phyloP scores from a whole-genome alignment of 2,888 invertebrate genomes.

The Agonopterix arenella region DNA sequence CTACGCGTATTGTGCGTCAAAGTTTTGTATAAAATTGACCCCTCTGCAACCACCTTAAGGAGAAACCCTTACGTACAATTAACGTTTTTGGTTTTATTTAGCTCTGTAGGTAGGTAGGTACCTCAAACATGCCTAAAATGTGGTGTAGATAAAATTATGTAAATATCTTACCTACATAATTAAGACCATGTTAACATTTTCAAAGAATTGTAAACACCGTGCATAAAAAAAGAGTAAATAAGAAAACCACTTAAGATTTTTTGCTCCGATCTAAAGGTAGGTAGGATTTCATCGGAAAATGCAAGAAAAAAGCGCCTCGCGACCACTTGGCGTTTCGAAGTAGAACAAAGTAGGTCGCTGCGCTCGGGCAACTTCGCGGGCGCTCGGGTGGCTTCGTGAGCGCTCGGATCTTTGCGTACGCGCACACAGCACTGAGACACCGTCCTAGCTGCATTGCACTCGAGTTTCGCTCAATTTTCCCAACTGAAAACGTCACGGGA shows the following conservation, averaged over 20 bases:
- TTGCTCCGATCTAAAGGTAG: slow-evolving; percentile 29
- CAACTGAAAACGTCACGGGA: slow-evolving; percentile 54
- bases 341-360: slow-evolving; percentile 65
- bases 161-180: too few relatives aligned
- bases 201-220: too few relatives aligned
- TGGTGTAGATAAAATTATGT: too few relatives aligned
- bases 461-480: slow-evolving; percentile 30
- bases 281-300: slow-evolving; percentile 70
- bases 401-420: slow-evolving; percentile 44
- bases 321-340: slow-evolving; percentile 60
- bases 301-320: slow-evolving; percentile 60
- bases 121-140: too few relatives aligned
- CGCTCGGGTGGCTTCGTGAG: slow-evolving; percentile 46
- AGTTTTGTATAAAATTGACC: too few relatives aligned
- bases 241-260: slow-evolving; percentile 27
- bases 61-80: too few relatives aligned
- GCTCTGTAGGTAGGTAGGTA: too few relatives aligned
- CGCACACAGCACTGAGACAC: slow-evolving; percentile 57
- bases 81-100: too few relatives aligned
- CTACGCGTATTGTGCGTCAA: too few relatives aligned
- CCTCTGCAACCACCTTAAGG: too few relatives aligned
- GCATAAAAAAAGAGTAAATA: slow-evolving; percentile 5
- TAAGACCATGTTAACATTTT: too few relatives aligned
- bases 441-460: slow-evolving; percentile 54
- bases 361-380: slow-evolving; percentile 52